Evolutionary conservation across 1,140 invertebrate genomes (phyloP).

Genomic region (Meteorus sp.): DNA sequence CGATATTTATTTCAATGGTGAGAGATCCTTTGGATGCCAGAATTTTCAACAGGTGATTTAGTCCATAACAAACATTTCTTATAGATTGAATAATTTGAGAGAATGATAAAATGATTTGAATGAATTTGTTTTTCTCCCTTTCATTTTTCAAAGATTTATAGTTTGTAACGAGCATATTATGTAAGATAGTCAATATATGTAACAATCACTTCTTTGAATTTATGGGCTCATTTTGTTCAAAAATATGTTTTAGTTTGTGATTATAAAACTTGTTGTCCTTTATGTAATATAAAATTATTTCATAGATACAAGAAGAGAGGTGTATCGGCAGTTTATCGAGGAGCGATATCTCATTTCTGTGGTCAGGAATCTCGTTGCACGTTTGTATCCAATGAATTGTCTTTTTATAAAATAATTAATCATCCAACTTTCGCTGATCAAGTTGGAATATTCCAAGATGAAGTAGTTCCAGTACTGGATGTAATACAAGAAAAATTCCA

Average conservation of each 20-base stretch:
- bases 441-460: too few relatives aligned
- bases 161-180: neutral
- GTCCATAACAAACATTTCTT: slow-evolving; percentile 22
- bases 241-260: neutral
- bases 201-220: neutral
- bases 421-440: neutral
- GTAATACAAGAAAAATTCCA: too few relatives aligned
- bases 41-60: slow-evolving; percentile 47
- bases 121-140: too few relatives aligned
- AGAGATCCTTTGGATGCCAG: slow-evolving; percentile 64
- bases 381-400: slow-evolving; percentile 50
- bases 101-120: too few relatives aligned
- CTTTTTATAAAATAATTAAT: neutral
- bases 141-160: too few relatives aligned
- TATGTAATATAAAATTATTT: neutral
- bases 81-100: neutral
- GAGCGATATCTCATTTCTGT: slow-evolving; percentile 67
- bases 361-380: slow-evolving; percentile 66
- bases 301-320: slow-evolving; percentile 39
- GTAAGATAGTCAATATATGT: neutral
- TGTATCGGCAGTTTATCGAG: slow-evolving; percentile 34
- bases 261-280: neutral
- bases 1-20: slow-evolving; percentile 69
- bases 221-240: neutral
- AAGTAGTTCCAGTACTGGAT: too few relatives aligned